Base-by-base conservation (phyloP, 2,888 invertebrate species). In the Noctua pronuba region DNA sequence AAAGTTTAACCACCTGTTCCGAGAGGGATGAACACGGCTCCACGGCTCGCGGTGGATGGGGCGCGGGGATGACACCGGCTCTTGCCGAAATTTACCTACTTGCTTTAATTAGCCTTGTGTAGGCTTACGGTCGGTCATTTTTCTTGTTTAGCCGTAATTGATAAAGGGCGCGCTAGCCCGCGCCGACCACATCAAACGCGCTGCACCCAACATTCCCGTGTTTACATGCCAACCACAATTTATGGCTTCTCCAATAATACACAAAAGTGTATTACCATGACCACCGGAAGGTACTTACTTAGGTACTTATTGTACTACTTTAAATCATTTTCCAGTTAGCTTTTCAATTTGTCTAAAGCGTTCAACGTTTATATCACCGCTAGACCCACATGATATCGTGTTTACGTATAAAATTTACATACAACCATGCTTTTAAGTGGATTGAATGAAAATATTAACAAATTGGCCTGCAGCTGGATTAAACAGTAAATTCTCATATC, bases 401-500 rank as follows among this genome's bases (percentile, higher is more conserved):
- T 72, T 77, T 79, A 76, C 77, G 84, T 86, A 89, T 89, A 88
- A 90, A 91, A 91, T 93, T 92, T 91, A 91, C 91, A 91, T 92
- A 92, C 88, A 88, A 90, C 89, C 92, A 87, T 89, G 91, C 92
- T 94, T 96, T 96, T 95, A 96, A 96, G 94, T 95, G 96, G 95
- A 96, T 96, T 96, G 95, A 95, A 95, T 94, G 95, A 95, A 95
- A 96, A 96, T 96, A 96, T 96, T 96, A 95, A 96, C 96, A 96
- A 96, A 96, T 96, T 96, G 95, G 95, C 96, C 95, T 94, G 94
- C 92, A 95, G 95, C 94, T 92, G 95, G 94, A 96, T 96, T 96
- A 95, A 96, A 95, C 95, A 95, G 96, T 96, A 96, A 96, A 96
- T 96, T 96, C 95, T 96, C 96, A 96, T 96, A 96, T 96, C 94